phyloP scores from a whole-genome alignment of 2,113 vertebrate species.

The Calypte anna region DNA sequence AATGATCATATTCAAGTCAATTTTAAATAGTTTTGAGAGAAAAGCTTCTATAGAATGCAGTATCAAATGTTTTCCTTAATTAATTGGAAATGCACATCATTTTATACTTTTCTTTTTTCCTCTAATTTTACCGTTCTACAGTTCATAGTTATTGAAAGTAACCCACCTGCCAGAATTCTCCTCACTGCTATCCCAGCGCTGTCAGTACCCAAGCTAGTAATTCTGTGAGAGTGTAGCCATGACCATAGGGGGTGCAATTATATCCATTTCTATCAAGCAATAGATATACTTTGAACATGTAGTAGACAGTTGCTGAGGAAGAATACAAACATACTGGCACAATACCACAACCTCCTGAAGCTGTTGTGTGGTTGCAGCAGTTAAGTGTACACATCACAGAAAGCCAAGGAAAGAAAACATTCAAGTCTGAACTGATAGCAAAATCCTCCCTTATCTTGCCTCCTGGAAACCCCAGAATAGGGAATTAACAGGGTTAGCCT shows the following conservation, averaged over 20 bases:
- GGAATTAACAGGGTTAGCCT: background rate
- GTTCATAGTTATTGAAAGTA: background rate
- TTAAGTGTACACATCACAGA: background rate
- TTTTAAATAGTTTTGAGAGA: constrained; percentile 45
- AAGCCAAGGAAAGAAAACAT: background rate
- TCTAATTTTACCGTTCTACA: constrained; percentile 27
- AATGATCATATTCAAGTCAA: constrained; percentile 14
- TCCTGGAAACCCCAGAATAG: background rate
- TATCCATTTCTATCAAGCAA: background rate
- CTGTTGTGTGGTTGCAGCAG: background rate
- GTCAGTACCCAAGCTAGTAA: background rate
- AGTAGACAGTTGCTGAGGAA: background rate
- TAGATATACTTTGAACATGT: background rate
- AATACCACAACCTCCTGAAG: background rate
- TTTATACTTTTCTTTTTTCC: background rate
- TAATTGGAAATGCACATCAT: constrained; percentile 10
- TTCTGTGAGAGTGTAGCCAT: background rate
- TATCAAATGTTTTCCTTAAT: constrained; percentile 31
- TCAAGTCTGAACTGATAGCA: background rate
- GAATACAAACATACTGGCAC: background rate
- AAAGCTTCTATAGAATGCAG: background rate
- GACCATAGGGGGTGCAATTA: background rate
- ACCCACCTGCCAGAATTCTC: background rate
- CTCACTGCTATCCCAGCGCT: background rate
- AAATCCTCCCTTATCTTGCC: background rate